Conservation (phyloP, 2,797 vertebrate genomes). For the Florisuga fusca region DNA sequence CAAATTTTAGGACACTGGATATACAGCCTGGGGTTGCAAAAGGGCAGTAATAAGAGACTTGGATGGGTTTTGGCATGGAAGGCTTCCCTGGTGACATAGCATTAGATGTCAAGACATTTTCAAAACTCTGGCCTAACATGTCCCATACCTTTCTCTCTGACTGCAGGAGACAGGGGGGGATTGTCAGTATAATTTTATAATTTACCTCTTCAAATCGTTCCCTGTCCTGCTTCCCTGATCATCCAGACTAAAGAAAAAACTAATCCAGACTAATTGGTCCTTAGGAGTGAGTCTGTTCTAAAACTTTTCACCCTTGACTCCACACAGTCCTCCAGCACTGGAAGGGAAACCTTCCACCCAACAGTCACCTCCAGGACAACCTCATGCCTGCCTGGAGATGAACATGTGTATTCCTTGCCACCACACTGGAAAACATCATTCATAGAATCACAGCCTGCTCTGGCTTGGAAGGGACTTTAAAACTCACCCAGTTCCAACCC, state of each 20-base stretch:
- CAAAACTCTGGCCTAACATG: neutral
- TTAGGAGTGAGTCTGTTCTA: neutral
- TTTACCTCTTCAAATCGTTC: neutral
- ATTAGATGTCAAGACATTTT: neutral
- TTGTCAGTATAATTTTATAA: neutral
- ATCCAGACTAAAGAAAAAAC: neutral
- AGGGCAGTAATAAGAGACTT: neutral
- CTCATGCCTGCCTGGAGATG: accelerated
- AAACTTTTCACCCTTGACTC: neutral
- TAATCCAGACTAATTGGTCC: neutral
- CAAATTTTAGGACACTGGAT: neutral
- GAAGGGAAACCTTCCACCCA: neutral
- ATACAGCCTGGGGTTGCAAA: neutral
- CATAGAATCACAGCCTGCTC: neutral
- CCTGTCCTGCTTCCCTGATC: neutral
- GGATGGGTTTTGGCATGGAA: neutral
- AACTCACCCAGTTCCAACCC: no score
- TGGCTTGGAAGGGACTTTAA: no score
- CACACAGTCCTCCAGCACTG: neutral
- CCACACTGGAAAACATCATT: neutral
- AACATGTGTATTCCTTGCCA: neutral
- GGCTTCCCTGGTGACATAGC: neutral
- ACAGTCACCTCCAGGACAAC: neutral
- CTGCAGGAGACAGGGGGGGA: neutral
- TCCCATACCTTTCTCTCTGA: neutral